Evolutionary conservation across 2,797 vertebrate genomes (phyloP), one percentile per base, ranked within the genome.

Genomic region (Triplophysa yarkandensis): DNA sequence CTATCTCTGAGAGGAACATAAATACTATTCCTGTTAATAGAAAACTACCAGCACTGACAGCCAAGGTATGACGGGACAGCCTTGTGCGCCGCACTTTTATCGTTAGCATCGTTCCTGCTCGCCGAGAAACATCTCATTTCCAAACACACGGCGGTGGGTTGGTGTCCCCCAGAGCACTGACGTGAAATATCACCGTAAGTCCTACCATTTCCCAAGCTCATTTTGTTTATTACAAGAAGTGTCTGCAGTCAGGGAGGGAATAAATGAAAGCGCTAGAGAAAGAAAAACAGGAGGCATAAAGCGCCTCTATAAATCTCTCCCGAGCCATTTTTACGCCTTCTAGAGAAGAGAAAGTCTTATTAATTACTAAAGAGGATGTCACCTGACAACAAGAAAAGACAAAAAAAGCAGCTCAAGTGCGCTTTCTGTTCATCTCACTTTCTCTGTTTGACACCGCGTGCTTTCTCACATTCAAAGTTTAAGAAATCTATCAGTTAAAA

Each of bases 171-270:
- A 44, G 36, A 75, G 77, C 61, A 9, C n/a, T 4, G 5, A 21
- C 4, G 58, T 79, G 71, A 74, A 72, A 76, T 63, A 76, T 80
- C 73, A 72, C 74, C 68, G 44, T 55, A 43, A 64, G 68, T 66
- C 68, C 48, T 41, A 67, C 44, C 73, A 55, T 80, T 75, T 65
- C 68, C 63, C 68, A 66, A 71, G 68, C 68, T 79, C 60, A 71
- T 74, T 75, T 79, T 66, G 61, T 67, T 76, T 71, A 77, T 77
- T 67, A 77, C 30, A 43, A 36, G 32, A 68, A 76, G 68, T 66
- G 62, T 72, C 76, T 71, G 54, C 62, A 66, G 76, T 67, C 62
- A 71, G 62, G 52, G 52, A 64, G 64, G 68, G 76, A 41, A 73
- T 65, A 62, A 68, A 69, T 61, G 58, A 71, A 77, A 54, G 36